These are phyloP conservation scores for Luscinia luscinia DNA, from an alignment of 2,797 vertebrate genomes.

Conservation along the genomic window DNA sequence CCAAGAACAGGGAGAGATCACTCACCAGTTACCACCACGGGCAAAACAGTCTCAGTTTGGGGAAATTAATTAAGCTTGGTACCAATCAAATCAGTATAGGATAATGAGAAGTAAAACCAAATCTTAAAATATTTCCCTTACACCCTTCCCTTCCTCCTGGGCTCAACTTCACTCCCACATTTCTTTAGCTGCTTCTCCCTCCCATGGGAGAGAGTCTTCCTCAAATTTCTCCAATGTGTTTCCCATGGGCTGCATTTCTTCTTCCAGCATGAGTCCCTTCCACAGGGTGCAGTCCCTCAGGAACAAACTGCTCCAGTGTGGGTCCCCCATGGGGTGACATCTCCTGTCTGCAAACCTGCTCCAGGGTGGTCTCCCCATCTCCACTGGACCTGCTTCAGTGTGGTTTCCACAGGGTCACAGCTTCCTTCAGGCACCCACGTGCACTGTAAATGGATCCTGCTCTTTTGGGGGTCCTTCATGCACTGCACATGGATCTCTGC, in stretches of 20 bases:
- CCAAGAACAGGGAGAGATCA: not conserved
- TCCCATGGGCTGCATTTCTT: not conserved
- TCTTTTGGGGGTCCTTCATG: not conserved
- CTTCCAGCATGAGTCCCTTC: not conserved
- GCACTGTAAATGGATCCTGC: too few relatives aligned
- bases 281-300: not conserved
- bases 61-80: not conserved
- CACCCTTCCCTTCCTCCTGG: not conserved
- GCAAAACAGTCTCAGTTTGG: not conserved
- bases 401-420: not conserved
- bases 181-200: not conserved
- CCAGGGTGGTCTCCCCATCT: fast-evolving
- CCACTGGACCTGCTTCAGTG: not conserved
- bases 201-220: not conserved
- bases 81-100: not conserved
- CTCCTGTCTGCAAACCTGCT: not conserved
- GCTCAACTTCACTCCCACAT: too few relatives aligned
- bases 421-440: not conserved
- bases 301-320: not conserved
- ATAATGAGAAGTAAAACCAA: not conserved
- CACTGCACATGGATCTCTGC: not conserved
- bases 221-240: not conserved
- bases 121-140: not conserved
- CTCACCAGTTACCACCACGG: not conserved
- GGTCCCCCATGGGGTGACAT: not conserved